phyloP scores from a whole-genome alignment of 2,113 vertebrate species.

The Cavia aperea region DNA sequence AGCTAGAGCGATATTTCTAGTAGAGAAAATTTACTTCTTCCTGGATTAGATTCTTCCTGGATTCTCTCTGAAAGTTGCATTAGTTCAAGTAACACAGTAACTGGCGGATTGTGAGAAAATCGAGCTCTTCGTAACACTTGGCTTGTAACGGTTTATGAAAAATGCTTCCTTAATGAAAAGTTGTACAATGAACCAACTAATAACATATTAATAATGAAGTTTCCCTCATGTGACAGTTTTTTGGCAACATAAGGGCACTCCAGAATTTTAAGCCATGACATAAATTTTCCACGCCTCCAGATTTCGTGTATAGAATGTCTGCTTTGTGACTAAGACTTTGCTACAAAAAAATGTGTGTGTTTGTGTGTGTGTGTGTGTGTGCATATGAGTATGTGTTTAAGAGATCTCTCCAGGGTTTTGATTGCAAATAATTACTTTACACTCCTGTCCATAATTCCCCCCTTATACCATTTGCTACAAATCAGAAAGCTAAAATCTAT shows the following conservation, averaged over 20 bases:
- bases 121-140: not conserved
- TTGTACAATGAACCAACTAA: not conserved
- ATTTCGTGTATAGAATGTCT: not conserved
- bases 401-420: not conserved
- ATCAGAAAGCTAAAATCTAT: not conserved
- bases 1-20: not conserved
- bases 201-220: not conserved
- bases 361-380: not conserved
- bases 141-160: not conserved
- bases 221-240: not conserved
- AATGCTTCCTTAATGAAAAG: not conserved
- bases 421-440: not conserved
- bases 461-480: not conserved
- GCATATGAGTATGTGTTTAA: not conserved
- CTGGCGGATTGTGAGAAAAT: not conserved
- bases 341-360: no score
- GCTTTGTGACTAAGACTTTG: not conserved
- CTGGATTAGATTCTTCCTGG: not conserved
- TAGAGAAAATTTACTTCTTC: not conserved
- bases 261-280: not conserved
- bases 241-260: not conserved
- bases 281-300: not conserved
- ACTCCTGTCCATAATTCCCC: not conserved
- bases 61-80: not conserved
- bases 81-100: constrained; percentile 8